Conservation (phyloP, 2,113 vertebrate genomes). For the Brachypodius melanocephalos region DNA sequence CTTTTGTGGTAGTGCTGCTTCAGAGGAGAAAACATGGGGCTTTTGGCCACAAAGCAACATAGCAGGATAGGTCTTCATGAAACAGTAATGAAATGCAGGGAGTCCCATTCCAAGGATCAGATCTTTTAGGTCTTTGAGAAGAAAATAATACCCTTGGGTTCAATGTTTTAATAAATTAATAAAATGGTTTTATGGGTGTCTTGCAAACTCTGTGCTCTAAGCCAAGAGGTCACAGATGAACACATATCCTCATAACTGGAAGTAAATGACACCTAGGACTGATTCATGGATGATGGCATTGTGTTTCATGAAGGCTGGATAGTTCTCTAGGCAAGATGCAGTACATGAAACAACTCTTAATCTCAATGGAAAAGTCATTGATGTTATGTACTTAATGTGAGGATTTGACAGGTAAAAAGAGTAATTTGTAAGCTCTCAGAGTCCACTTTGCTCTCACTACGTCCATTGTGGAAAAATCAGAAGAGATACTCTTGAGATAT, state of each 20-base stretch:
- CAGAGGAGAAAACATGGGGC: background rate
- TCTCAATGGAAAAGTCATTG: background rate
- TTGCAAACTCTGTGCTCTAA: background rate
- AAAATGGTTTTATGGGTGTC: background rate
- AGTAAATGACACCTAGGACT: background rate
- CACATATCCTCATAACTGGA: background rate
- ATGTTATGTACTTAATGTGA: background rate
- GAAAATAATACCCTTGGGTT: background rate
- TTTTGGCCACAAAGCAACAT: background rate
- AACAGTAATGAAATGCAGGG: background rate
- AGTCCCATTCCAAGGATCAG: background rate
- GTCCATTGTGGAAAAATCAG: background rate
- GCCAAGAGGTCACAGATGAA: conserved; percentile 1
- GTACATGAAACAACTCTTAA: background rate
- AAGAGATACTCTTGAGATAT: background rate
- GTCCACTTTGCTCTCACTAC: background rate
- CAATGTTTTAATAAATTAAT: conserved; percentile 3
- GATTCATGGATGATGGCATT: background rate
- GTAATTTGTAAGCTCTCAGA: background rate
- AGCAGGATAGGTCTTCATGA: background rate
- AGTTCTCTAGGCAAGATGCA: background rate
- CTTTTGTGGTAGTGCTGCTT: background rate
- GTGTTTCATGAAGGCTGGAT: background rate
- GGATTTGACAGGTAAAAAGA: background rate
- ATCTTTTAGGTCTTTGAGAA: background rate